Evolutionary conservation across 2,113 vertebrate species (phyloP), one percentile per base, ranked within the genome.

Genomic region (Myotis davidii): DNA sequence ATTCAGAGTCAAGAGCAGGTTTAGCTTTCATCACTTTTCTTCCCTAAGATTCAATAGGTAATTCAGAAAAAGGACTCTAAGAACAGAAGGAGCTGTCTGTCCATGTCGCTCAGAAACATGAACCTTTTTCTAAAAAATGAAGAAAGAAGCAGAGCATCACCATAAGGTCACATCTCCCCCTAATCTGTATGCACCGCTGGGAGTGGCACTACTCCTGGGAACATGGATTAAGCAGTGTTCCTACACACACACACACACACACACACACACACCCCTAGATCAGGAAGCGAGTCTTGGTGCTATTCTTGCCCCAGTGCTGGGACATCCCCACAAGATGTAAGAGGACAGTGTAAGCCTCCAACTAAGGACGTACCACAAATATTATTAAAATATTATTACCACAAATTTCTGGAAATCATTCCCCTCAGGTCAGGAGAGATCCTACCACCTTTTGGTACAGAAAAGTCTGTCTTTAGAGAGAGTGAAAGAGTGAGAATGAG

Each of bases 401-500:
- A 78, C 37, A 74, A 6, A 70, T 18, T 48, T 54, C 52, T 50
- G 39, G 39, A 42, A 83, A 67, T 90, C 34, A 37, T 34, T 39
- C 77, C 14, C 17, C 11, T 87, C 16, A 17, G 7, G 20, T 65
- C 48, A 70, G 17, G 21, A 91, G 6, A 94, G 32, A 78, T 86
- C 42, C 8, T 54, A 37, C n/a, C 18, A 27, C 7, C 23, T 37
- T 73, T 94, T 64, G 54, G 10, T 32, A 48, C 29, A 69, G 67
- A 73, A 85, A 81, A 50, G 39, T 42, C 39, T 70, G 5, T 93
- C 42, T 90, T 94, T 18, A 93, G 50, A 83, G 42, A 92, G 29
- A 12, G 21, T 69, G 8, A 37, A 85, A 21, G n/a, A 34, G 61
- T 14, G 73, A 88, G 9, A 50, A 6, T 4, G 12, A 18, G 20